These are phyloP conservation scores for Microcebus ravelobensis DNA, from an alignment of 2,113 vertebrate genomes.

Conservation along the genomic window DNA sequence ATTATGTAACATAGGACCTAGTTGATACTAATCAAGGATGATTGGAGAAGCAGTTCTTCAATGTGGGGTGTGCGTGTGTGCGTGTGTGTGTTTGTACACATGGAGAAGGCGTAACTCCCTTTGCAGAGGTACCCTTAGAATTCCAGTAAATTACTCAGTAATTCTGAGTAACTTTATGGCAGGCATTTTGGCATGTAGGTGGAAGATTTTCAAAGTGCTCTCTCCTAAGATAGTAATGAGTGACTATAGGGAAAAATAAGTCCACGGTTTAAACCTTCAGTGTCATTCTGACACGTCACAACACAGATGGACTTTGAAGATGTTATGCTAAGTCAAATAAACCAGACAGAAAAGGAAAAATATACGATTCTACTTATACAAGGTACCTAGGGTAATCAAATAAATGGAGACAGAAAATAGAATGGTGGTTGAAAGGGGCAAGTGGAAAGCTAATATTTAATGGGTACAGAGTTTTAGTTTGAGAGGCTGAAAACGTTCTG, in stretches of 20 bases:
- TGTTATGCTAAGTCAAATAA: too few species aligned
- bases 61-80: background rate
- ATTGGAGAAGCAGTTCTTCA: constrained; percentile 26
- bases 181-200: background rate
- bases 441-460: background rate
- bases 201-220: background rate
- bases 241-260: background rate
- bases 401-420: background rate
- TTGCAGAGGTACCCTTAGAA: background rate
- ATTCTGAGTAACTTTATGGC: background rate
- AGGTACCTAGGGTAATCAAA: background rate
- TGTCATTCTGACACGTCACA: background rate
- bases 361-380: background rate
- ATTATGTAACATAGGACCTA: constrained; percentile 23
- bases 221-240: background rate
- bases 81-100: background rate
- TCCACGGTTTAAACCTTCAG: background rate
- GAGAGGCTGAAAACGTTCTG: background rate
- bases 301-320: too few species aligned
- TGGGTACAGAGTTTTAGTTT: background rate
- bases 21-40: constrained; percentile 23
- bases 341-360: background rate
- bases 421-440: background rate
- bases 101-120: background rate
- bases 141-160: too few species aligned